These are phyloP conservation scores for Selenia dentaria DNA, from an alignment of 2,888 invertebrate genomes.

Conservation along the genomic window DNA sequence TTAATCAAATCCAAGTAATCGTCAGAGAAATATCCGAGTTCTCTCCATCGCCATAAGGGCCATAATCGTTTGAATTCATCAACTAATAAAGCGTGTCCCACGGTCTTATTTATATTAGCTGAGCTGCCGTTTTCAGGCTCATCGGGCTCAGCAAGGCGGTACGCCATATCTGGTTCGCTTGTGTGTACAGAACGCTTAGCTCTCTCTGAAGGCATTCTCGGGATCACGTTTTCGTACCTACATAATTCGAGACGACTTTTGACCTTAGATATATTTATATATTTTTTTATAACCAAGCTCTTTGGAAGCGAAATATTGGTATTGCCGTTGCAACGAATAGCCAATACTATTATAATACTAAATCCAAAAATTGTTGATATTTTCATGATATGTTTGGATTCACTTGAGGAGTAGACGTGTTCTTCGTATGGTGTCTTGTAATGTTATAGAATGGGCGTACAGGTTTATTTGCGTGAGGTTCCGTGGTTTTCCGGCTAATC, in stretches of 20 bases:
- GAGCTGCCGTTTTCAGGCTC: slow-evolving; percentile 43
- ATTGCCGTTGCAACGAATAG: slow-evolving; percentile 44
- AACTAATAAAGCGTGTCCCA: slow-evolving; percentile 54
- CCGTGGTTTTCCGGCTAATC: slow-evolving; percentile 50
- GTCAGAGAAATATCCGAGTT: slow-evolving; percentile 82
- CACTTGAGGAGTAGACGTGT: slow-evolving; percentile 51
- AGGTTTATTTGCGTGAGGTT: slow-evolving; percentile 46
- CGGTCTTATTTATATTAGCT: slow-evolving; percentile 41
- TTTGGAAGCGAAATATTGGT: too few species aligned
- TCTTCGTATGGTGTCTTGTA: slow-evolving; percentile 49
- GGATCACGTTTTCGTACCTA: slow-evolving; percentile 30
- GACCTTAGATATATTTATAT: too few species aligned
- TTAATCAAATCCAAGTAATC: slow-evolving; percentile 86
- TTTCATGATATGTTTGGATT: slow-evolving; percentile 50
- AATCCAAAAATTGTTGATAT: slow-evolving; percentile 43
- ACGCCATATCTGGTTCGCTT: slow-evolving; percentile 34
- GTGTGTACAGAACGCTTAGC: slow-evolving; percentile 38
- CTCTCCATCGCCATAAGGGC: slow-evolving; percentile 79
- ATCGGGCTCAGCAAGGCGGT: slow-evolving; percentile 35
- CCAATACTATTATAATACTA: slow-evolving; percentile 41
- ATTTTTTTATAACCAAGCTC: too few species aligned
- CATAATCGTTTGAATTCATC: slow-evolving; percentile 63
- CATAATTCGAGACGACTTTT: slow-evolving; percentile 33
- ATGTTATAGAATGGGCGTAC: slow-evolving; percentile 52
- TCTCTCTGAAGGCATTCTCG: slow-evolving; percentile 38